Conservation (phyloP, 1,140 invertebrate species). For the Temnothorax nylanderi region DNA sequence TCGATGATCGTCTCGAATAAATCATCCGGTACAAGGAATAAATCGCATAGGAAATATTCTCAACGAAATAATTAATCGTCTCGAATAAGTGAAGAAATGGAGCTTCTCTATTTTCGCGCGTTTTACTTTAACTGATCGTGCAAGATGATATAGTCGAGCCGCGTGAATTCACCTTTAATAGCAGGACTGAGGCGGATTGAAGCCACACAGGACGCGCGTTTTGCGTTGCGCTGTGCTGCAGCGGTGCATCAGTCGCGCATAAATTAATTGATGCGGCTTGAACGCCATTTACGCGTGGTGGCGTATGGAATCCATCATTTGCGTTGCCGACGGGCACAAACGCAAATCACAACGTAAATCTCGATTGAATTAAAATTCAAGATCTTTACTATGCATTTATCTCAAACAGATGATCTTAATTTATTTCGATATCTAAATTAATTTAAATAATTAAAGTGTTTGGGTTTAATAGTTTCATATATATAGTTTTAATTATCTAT, state of each 20-base stretch:
- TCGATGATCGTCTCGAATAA: not conserved
- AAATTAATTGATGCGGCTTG: conserved; percentile 51
- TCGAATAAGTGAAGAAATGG: not conserved
- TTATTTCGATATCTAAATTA: not conserved
- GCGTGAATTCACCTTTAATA: conserved; percentile 53
- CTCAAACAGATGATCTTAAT: not conserved
- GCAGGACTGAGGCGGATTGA: conserved; percentile 5
- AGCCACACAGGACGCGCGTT: conserved; percentile 5
- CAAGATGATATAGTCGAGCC: not conserved
- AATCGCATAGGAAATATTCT: not conserved
- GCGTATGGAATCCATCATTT: conserved; percentile 38
- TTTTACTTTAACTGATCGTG: not conserved
- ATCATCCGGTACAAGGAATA: not conserved
- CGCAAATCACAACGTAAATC: conserved; percentile 1
- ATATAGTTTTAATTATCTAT: not conserved
- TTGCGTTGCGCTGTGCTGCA: conserved; percentile 1
- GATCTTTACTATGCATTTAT: not conserved
- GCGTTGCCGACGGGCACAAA: conserved; percentile 30
- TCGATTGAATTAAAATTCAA: conserved; percentile 40
- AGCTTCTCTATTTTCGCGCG: not conserved
- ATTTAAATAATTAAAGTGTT: not conserved
- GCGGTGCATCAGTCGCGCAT: conserved; percentile 21
- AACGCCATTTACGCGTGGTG: conserved; percentile 30
- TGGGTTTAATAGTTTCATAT: too few species aligned
- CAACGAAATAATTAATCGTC: not conserved